These are phyloP conservation scores for Samia ricini DNA, from an alignment of 1,140 invertebrate genomes.

Conservation along the genomic window DNA sequence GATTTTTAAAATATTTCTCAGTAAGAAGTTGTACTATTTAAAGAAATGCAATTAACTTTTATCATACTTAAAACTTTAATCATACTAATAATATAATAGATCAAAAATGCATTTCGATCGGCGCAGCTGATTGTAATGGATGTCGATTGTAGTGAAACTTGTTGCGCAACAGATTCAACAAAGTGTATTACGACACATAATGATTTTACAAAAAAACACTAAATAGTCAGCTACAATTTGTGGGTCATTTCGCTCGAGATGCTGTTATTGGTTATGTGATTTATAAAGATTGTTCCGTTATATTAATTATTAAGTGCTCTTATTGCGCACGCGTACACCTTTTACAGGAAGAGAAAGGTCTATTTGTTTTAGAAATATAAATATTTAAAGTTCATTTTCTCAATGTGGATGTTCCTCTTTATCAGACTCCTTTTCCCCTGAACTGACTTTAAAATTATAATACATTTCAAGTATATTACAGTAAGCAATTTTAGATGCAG, in stretches of 20 bases:
- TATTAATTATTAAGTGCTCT: not conserved
- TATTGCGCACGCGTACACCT: not conserved
- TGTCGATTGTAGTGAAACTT: conserved; percentile 22
- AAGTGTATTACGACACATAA: conserved; percentile 7
- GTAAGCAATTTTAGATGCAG: too few relatives aligned
- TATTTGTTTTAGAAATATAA: not conserved
- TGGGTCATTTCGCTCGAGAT: conserved; percentile 10
- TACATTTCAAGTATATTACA: too few relatives aligned
- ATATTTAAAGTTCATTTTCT: not conserved
- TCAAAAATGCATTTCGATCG: conserved; percentile 5
- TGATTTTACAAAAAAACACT: conserved; percentile 20
- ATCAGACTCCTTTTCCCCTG: too few relatives aligned
- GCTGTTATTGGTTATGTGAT: conserved; percentile 4
- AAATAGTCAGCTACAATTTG: conserved; percentile 10
- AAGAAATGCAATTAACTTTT: not conserved
- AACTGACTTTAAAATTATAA: too few relatives aligned
- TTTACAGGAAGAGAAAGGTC: not conserved
- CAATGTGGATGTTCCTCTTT: too few relatives aligned
- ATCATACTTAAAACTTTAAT: not conserved
- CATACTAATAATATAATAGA: not conserved
- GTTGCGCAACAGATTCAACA: conserved; percentile 22
- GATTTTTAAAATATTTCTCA: too few relatives aligned
- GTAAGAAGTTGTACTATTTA: not conserved
- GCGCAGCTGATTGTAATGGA: not conserved
- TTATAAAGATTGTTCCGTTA: not conserved